A percentile compares a stretch with the other conserved stretches of the same genome.
Evolutionary conservation across 2,888 invertebrate species (phyloP).

Genomic region (Allolobophora icterica): DNA sequence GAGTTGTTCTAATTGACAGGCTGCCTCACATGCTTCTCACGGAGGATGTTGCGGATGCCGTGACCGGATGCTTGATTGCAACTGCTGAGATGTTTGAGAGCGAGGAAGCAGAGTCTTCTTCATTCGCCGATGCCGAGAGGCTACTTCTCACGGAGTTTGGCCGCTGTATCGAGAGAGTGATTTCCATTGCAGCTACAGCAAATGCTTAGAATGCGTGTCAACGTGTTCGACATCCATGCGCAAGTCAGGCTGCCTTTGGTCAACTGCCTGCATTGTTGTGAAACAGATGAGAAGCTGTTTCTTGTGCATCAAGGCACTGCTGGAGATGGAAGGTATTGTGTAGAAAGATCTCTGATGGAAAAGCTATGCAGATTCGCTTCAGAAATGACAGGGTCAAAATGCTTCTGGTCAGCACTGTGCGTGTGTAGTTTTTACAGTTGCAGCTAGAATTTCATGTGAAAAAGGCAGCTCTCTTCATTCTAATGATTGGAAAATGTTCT

Average conservation of each 20-base stretch:
- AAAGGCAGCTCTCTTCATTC: background rate
- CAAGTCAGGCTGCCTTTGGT: background rate
- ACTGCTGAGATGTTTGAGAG: slow-evolving; percentile 77
- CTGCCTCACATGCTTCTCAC: slow-evolving; percentile 91
- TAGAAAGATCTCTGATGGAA: background rate
- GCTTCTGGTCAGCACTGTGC: background rate
- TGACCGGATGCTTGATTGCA: slow-evolving; percentile 92
- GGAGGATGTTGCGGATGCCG: slow-evolving; percentile 93
- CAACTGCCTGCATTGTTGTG: background rate
- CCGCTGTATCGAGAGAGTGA: slow-evolving; percentile 89
- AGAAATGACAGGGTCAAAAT: background rate
- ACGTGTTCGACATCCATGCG: background rate
- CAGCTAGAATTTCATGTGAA: background rate
- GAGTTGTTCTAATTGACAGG: slow-evolving; percentile 63
- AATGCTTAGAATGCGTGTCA: background rate
- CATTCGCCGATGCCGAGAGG: slow-evolving; percentile 68
- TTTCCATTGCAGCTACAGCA: slow-evolving; percentile 63
- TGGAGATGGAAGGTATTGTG: background rate
- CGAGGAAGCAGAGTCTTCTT: slow-evolving; percentile 68
- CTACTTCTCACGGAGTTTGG: slow-evolving; percentile 92
- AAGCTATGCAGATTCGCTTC: background rate
- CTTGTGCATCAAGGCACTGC: background rate
- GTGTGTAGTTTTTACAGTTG: background rate
- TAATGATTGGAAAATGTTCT: too few relatives aligned
- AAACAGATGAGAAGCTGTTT: background rate